These are phyloP conservation scores for Gallinago media DNA, from an alignment of 2,113 vertebrate species.

Conservation along the genomic window DNA sequence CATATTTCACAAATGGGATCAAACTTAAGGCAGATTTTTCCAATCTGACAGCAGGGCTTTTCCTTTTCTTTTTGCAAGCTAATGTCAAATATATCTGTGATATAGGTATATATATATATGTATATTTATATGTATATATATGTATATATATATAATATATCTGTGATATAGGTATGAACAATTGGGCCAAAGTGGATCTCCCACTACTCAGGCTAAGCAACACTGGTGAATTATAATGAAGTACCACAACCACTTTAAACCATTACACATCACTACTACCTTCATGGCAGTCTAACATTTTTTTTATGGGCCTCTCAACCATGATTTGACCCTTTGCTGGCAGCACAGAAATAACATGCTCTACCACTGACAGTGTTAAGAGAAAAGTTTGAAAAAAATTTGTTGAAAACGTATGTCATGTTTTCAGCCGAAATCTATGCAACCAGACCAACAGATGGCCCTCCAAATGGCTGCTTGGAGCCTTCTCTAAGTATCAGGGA, in stretches of 20 bases:
- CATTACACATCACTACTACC: no score
- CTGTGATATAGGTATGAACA: neutral
- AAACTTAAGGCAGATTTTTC: neutral
- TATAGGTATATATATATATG: no score
- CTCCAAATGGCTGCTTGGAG: neutral
- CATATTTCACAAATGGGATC: neutral
- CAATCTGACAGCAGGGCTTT: neutral
- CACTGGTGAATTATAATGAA: neutral
- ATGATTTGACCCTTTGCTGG: neutral
- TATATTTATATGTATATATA: no score
- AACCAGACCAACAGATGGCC: no score
- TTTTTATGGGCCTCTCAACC: neutral
- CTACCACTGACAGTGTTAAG: neutral
- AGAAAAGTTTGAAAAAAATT: neutral
- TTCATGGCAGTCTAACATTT: neutral
- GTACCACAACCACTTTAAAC: neutral
- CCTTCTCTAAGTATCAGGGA: no score
- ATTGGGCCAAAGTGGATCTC: neutral
- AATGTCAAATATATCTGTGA: no score
- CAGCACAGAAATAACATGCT: neutral
- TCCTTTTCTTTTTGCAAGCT: neutral
- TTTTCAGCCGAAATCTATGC: no score
- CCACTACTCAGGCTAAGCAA: neutral
- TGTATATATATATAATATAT: no score
- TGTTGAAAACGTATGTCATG: neutral